Conservation (phyloP, 2,797 vertebrate genomes). For the Periparus ater region DNA sequence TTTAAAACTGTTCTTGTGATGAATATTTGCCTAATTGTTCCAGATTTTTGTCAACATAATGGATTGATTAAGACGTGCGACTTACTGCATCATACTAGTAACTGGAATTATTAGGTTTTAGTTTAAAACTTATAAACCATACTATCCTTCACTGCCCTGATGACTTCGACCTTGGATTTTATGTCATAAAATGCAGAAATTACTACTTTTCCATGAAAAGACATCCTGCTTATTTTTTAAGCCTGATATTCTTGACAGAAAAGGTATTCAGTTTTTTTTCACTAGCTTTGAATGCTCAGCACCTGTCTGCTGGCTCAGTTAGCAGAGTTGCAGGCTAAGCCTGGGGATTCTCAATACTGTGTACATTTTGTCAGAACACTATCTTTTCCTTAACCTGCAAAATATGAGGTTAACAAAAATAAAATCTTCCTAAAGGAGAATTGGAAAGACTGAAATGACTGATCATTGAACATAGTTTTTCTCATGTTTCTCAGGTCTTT, state of each 20-base stretch:
- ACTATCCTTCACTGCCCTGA: background rate
- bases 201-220: slow-evolving; percentile 5
- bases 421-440: background rate
- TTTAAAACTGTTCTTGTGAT: background rate
- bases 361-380: background rate
- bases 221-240: background rate
- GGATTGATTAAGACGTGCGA: background rate
- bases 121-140: background rate
- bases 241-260: background rate
- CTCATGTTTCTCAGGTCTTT: background rate
- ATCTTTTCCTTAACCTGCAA: background rate
- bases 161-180: slow-evolving; percentile 8
- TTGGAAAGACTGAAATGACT: background rate
- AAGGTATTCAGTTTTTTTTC: background rate
- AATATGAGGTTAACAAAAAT: background rate
- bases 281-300: background rate
- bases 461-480: background rate
- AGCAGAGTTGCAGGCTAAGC: background rate
- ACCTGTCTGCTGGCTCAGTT: background rate
- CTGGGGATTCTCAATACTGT: background rate
- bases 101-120: background rate
- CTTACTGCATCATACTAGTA: background rate
- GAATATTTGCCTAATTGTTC: background rate
- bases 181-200: background rate
- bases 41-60: background rate